Conservation (phyloP, 2,888 invertebrate species). For the Pherbina coryleti region DNA sequence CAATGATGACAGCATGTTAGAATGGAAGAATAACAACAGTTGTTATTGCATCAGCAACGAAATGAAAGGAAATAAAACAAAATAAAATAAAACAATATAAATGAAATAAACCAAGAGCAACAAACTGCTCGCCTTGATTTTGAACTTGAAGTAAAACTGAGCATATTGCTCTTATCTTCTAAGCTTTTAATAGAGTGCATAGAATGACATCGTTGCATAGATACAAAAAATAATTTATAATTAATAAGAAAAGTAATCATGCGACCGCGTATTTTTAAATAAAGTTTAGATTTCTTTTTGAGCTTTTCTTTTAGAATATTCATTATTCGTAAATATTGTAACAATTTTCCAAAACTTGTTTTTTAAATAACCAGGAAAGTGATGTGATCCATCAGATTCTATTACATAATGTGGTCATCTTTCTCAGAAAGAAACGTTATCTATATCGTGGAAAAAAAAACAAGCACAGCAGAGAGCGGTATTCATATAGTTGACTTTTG, state of each 20-base stretch:
- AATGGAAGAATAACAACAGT: neutral
- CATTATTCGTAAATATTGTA: too few species aligned
- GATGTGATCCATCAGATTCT: neutral
- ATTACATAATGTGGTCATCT: too few species aligned
- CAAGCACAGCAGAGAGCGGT: too few species aligned
- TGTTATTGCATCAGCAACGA: conserved; percentile 16
- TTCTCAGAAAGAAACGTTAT: too few species aligned
- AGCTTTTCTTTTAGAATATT: too few species aligned
- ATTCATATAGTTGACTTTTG: too few species aligned
- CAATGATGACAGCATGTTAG: too few species aligned
- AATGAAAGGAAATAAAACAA: neutral
- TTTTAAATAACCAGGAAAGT: neutral
- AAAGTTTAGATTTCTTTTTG: neutral
- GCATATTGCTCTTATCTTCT: neutral
- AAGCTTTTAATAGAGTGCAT: neutral
- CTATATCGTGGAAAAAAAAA: too few species aligned
- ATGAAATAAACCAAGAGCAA: conserved; percentile 9
- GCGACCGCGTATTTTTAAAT: neutral
- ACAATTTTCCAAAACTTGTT: too few species aligned
- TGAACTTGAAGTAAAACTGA: conserved; percentile 51
- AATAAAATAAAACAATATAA: too few species aligned
- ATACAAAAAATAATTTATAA: too few species aligned
- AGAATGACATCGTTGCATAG: neutral
- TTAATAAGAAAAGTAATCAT: neutral
- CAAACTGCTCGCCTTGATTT: conserved; percentile 48